Base-by-base conservation (phyloP, 2,888 invertebrate species). In the Habroteleia sp. region DNA sequence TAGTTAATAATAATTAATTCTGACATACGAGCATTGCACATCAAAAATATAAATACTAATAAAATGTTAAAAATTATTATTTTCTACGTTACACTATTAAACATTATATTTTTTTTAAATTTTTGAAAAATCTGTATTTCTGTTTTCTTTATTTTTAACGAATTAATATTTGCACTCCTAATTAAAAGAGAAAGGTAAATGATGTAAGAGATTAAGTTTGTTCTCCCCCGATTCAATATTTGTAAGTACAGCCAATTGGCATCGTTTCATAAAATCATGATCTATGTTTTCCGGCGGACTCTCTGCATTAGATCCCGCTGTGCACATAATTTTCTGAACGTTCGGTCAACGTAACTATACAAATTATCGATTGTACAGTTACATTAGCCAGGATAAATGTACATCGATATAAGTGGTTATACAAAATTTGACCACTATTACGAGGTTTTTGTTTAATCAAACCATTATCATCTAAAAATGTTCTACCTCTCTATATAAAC, bases 251-350 rank as follows among this genome's bases (percentile, higher is more conserved):
- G 68, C 37, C 68, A 54, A 60, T 71, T 74, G 63, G 68, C 63
- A 74, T 60, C 31, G 68, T 65, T 71, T 74, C 73, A 72, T 73
- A 72, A 78, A 63, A 76, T 77, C 74, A 56, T 79, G 66, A 66
- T 76, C 62, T 66, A 71, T 74, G 71, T 77, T 76, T 72, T 66
- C 42, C 29, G 58, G 17, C 20, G 27, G 39, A 73, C 52, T 73
- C 60, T 35, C 52, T 39, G 56, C 52, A 54, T 60, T 71, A 62
- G 60, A 52, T 62, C 62, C 62, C 60, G 46, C 46, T 54, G 60
- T 46, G 69, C 69, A 62, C 52, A 71, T 54, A 52, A 62, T 54
- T 71, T 62, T 62, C 69, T 60, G 37, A 52, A 11, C 60, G 46
- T 72, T 58, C 42, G 50, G 60, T 60, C 44, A 58, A 44, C 60